A percentile compares a stretch with the other conserved stretches of the same genome.
phyloP scores from a whole-genome alignment of 2,113 vertebrate species.

The Mustela lutreola region DNA sequence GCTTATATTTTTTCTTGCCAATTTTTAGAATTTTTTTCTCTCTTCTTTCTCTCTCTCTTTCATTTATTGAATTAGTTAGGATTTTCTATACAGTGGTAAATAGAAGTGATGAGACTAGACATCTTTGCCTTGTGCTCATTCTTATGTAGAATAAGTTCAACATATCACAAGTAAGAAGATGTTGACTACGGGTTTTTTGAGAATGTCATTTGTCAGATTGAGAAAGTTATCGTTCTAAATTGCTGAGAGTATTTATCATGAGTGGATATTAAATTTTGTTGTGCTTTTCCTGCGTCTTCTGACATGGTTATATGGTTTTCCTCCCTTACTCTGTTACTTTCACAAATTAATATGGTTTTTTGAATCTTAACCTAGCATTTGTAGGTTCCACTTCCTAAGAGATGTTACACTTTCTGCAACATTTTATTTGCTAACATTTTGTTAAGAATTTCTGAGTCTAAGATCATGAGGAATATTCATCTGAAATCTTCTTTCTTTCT shows the following conservation, averaged over 20 bases:
- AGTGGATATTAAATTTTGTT: conserved; percentile 4
- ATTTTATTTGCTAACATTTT: not conserved
- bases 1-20: not conserved
- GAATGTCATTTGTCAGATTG: not conserved
- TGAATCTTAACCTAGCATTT: not conserved
- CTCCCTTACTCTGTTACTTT: not conserved
- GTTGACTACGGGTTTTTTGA: not conserved
- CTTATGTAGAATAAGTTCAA: not conserved
- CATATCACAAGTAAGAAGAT: not conserved
- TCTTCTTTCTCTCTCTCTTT: not conserved
- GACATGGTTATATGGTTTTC: not conserved
- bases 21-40: not conserved
- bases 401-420: not conserved
- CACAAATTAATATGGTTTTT: not conserved
- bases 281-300: not conserved
- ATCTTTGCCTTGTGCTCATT: not conserved
- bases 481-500: not conserved
- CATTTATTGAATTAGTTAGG: not conserved
- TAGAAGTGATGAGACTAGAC: not conserved
- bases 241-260: not conserved
- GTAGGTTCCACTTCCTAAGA: not conserved
- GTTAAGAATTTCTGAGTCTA: not conserved
- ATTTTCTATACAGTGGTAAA: not conserved
- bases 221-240: not conserved
- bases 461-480: not conserved